Conservation (phyloP, 2,888 invertebrate species). For the Isoperla grammatica region DNA sequence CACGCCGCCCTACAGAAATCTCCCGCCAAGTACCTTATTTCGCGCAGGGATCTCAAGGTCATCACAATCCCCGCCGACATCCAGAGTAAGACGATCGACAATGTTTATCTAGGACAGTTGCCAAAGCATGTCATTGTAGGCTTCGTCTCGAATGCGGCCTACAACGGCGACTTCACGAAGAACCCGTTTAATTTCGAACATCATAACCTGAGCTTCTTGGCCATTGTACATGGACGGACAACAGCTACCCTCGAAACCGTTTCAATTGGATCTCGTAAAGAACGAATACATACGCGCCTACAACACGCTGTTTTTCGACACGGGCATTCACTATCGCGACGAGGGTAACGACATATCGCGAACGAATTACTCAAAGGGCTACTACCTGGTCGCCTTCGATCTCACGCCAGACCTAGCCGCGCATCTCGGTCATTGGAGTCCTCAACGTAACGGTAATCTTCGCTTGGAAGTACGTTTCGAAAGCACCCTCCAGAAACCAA, state of each 20-base stretch:
- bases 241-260: too few species aligned
- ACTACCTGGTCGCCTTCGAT: constrained; percentile 35
- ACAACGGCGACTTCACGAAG: too few species aligned
- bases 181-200: too few species aligned
- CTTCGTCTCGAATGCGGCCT: too few species aligned
- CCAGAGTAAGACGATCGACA: constrained; percentile 22
- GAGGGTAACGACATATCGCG: constrained; percentile 30
- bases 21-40: constrained; percentile 33
- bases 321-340: constrained; percentile 16
- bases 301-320: constrained; percentile 33
- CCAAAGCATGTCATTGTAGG: constrained; percentile 27
- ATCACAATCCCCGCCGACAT: constrained; percentile 30
- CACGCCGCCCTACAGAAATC: constrained; percentile 31
- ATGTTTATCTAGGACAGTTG: constrained; percentile 23
- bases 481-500: constrained; percentile 26
- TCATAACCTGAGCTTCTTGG: too few species aligned
- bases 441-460: constrained; percentile 30
- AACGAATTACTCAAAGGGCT: constrained; percentile 28
- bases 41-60: constrained; percentile 31
- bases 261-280: too few species aligned
- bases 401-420: constrained; percentile 35
- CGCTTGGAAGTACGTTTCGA: constrained; percentile 34
- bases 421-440: constrained; percentile 5
- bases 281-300: constrained; percentile 32
- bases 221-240: too few species aligned